These are phyloP conservation scores for Trichonephila clavipes DNA, from an alignment of 1,140 invertebrate genomes.

Conservation along the genomic window DNA sequence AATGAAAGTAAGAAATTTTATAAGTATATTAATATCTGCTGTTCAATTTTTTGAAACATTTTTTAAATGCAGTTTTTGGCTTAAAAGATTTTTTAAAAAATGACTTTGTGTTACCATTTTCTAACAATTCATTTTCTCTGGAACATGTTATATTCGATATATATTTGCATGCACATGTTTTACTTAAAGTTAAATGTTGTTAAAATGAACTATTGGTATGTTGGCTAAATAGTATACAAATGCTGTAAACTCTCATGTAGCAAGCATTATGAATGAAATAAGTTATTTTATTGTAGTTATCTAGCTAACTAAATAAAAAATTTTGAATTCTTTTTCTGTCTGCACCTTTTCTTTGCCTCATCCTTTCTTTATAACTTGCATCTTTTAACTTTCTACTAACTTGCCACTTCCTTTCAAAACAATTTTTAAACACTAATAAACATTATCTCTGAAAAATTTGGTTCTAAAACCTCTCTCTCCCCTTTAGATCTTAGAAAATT, in stretches of 20 bases:
- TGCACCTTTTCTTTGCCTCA: slow-evolving; percentile 63
- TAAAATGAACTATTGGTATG: neutral
- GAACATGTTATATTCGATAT: too few relatives aligned
- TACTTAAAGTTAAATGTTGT: too few relatives aligned
- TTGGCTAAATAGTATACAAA: slow-evolving; percentile 36
- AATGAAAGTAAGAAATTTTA: too few relatives aligned
- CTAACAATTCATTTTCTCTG: too few relatives aligned
- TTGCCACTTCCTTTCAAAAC: neutral
- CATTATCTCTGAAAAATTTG: slow-evolving; percentile 66
- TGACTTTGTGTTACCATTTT: too few relatives aligned
- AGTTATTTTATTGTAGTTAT: slow-evolving; percentile 48
- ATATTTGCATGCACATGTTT: too few relatives aligned
- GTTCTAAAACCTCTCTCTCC: slow-evolving; percentile 64
- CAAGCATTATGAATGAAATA: slow-evolving; percentile 48
- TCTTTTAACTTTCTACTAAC: slow-evolving; percentile 28
- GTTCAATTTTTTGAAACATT: too few relatives aligned
- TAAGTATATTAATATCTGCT: too few relatives aligned
- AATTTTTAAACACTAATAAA: slow-evolving; percentile 10
- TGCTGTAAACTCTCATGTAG: slow-evolving; percentile 73
- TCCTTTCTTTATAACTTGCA: slow-evolving; percentile 46
- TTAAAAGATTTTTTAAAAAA: too few relatives aligned
- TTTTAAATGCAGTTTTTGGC: too few relatives aligned
- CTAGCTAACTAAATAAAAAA: slow-evolving; percentile 57
- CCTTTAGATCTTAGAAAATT: neutral
- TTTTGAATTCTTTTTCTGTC: slow-evolving; percentile 62